These are phyloP conservation scores for Lonchura striata DNA, from an alignment of 2,113 vertebrate genomes.

Conservation along the genomic window DNA sequence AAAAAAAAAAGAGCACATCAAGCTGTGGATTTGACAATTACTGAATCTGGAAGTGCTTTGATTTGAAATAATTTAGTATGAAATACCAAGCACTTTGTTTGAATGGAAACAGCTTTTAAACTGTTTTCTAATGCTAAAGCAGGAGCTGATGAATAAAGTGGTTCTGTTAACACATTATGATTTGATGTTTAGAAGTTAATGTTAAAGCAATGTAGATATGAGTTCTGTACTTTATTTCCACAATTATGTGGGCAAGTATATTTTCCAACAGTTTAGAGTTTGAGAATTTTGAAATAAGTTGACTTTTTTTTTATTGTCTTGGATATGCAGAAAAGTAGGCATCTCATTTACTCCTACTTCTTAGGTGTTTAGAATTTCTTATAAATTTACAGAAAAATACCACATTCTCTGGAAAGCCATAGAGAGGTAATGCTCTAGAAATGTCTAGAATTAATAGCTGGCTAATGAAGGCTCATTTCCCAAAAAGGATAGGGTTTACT, in stretches of 20 bases:
- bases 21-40: background rate
- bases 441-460: background rate
- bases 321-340: background rate
- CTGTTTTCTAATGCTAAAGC: background rate
- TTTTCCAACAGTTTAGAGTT: background rate
- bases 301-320: background rate
- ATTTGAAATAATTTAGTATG: constrained; percentile 28
- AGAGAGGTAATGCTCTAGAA: background rate
- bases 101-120: background rate
- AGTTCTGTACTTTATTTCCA: background rate
- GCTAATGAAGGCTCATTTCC: background rate
- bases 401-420: background rate
- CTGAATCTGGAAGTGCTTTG: background rate
- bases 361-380: background rate
- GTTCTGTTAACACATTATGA: background rate
- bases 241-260: background rate
- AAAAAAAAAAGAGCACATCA: background rate
- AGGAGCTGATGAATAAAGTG: background rate
- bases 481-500: background rate
- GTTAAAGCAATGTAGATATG: background rate
- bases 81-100: background rate
- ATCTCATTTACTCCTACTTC: background rate
- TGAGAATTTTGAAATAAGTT: background rate
- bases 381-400: background rate
- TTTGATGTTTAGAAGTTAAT: background rate